phyloP scores from a whole-genome alignment of 2,113 vertebrate genomes.

The Lepus americanus region DNA sequence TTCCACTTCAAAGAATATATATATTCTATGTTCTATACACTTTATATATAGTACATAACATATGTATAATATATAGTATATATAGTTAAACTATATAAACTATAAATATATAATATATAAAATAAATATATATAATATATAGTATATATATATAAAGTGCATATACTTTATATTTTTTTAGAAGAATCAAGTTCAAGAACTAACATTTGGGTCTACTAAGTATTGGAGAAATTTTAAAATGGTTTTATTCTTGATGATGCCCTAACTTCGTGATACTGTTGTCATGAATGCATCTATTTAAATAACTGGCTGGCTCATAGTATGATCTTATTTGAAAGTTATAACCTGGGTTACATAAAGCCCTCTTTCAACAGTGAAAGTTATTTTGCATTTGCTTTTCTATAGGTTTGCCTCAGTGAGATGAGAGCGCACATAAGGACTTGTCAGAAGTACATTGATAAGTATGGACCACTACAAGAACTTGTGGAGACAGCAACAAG shows the following conservation, averaged over 20 bases:
- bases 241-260: neutral
- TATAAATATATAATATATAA: no score
- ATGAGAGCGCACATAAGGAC: constrained; percentile 83
- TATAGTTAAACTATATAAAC: no score
- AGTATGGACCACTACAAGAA: constrained; percentile 80
- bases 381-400: constrained; percentile 65
- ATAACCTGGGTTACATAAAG: neutral
- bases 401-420: constrained; percentile 84
- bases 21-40: no score
- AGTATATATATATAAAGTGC: no score
- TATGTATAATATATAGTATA: no score
- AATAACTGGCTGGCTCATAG: neutral
- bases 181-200: constrained; percentile 41
- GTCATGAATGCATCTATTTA: constrained; percentile 41
- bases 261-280: neutral
- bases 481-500: constrained; percentile 74
- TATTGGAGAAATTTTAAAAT: constrained; percentile 11
- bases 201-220: neutral
- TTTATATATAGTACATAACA: no score
- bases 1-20: neutral
- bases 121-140: neutral
- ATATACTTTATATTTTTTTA: neutral
- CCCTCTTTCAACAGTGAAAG: constrained; percentile 13
- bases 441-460: constrained; percentile 84
- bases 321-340: constrained; percentile 22